Evolutionary conservation across 2,797 vertebrate species (phyloP).

Genomic region (Sarcoramphus papa): DNA sequence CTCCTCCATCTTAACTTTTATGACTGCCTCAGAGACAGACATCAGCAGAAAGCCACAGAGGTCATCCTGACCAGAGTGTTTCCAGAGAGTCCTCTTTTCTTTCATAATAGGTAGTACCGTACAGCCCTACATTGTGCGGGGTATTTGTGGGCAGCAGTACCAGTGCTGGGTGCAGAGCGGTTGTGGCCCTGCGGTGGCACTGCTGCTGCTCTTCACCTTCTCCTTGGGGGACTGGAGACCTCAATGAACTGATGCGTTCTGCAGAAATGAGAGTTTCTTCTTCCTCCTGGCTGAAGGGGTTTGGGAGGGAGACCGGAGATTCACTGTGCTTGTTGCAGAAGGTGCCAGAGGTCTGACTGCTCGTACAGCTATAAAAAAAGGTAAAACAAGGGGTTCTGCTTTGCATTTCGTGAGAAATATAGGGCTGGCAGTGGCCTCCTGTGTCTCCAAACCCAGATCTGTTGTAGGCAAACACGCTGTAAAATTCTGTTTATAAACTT

Average conservation of each 20-base stretch:
- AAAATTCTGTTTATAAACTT: not conserved
- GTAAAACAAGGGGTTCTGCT: constrained; percentile 37
- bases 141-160: not conserved
- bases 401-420: not conserved
- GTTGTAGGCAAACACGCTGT: fast-evolving
- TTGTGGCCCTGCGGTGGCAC: not conserved
- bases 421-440: not conserved
- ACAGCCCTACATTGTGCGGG: not conserved
- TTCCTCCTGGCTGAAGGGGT: constrained; percentile 71
- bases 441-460: not conserved
- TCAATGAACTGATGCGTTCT: constrained; percentile 80
- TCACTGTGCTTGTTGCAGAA: constrained; percentile 66
- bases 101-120: not conserved
- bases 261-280: constrained; percentile 72
- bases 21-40: constrained; percentile 66
- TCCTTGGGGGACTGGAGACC: constrained; percentile 71
- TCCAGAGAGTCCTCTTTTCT: not conserved
- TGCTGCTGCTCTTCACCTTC: not conserved
- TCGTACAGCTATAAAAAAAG: constrained; percentile 48
- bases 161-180: not conserved
- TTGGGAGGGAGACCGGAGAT: constrained; percentile 56
- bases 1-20: constrained; percentile 80
- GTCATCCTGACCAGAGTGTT: constrained; percentile 42
- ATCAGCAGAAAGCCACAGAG: constrained; percentile 71
- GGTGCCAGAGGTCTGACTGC: constrained; percentile 63